A percentile compares a stretch with the other conserved stretches of the same genome.
Evolutionary conservation across 2,888 invertebrate species (phyloP).

Genomic region (Gibbula magus): DNA sequence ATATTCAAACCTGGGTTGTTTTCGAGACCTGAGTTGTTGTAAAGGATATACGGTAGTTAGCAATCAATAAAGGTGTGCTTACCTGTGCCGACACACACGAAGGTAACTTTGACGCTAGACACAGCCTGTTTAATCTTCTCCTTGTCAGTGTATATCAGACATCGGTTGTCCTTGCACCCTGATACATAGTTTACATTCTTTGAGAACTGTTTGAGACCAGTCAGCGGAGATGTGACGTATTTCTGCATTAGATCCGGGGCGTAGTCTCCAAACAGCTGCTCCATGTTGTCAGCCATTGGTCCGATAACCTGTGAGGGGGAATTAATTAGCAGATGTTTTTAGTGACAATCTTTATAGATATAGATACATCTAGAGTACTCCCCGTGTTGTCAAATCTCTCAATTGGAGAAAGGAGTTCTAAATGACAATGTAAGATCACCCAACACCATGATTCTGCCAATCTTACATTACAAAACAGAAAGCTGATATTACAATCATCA

Average conservation of each 20-base stretch:
- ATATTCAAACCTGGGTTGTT: no score
- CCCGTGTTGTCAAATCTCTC: no score
- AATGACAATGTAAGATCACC: no score
- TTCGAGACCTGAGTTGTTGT: no score
- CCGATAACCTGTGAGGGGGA: slow-evolving; percentile 64
- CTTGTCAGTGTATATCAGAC: slow-evolving; percentile 52
- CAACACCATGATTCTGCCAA: no score
- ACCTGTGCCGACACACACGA: slow-evolving; percentile 71
- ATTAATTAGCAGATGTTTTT: no score
- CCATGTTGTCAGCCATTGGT: slow-evolving; percentile 68
- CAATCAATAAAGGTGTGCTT: not conserved
- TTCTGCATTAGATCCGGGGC: slow-evolving; percentile 52
- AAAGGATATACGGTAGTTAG: no score
- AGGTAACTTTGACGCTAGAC: slow-evolving; percentile 55
- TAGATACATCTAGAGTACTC: no score
- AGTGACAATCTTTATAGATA: no score
- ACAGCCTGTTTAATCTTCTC: slow-evolving; percentile 50
- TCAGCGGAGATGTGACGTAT: slow-evolving; percentile 59
- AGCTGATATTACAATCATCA: no score
- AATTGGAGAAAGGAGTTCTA: no score
- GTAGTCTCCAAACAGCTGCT: slow-evolving; percentile 68
- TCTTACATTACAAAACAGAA: no score
- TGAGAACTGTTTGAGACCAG: slow-evolving; percentile 56
- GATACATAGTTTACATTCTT: slow-evolving; percentile 40
- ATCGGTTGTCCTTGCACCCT: slow-evolving; percentile 62